Evolutionary conservation across 2,113 vertebrate genomes (phyloP).

Genomic region (Dunckerocampus dactyliophorus): DNA sequence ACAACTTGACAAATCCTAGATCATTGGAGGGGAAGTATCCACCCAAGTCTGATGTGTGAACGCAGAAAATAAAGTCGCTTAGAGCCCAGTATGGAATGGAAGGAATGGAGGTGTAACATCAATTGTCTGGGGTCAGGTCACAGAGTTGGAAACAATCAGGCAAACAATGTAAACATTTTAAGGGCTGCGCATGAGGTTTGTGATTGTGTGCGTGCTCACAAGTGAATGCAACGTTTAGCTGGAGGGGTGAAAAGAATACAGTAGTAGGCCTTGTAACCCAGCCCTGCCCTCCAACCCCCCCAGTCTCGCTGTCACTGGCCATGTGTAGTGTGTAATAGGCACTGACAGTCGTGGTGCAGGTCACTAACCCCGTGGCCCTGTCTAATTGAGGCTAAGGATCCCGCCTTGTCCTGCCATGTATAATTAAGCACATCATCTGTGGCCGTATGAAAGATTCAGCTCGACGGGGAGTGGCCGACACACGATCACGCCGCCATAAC

Average conservation of each 20-base stretch:
- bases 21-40: too few relatives aligned
- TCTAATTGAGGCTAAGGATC: constrained; percentile 76
- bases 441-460: constrained; percentile 72
- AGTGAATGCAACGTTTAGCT: constrained; percentile 7
- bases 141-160: constrained; percentile 26
- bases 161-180: neutral
- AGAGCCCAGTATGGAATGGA: too few relatives aligned
- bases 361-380: constrained; percentile 64
- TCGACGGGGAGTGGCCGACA: constrained; percentile 65
- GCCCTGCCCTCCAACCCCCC: constrained; percentile 53
- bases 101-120: too few relatives aligned
- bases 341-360: constrained; percentile 68
- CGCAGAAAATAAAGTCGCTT: too few relatives aligned
- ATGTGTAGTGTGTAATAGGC: constrained; percentile 70
- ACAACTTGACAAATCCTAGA: too few relatives aligned
- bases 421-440: constrained; percentile 72
- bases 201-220: constrained; percentile 17
- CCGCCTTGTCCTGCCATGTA: constrained; percentile 72
- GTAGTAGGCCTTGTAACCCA: constrained; percentile 57
- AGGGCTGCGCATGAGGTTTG: constrained; percentile 5
- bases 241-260: constrained; percentile 36
- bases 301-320: constrained; percentile 61
- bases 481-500: constrained; percentile 42
- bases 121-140: neutral
- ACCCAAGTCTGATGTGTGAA: too few relatives aligned